phyloP scores from a whole-genome alignment of 2,113 vertebrate species.

The Petromus typicus region DNA sequence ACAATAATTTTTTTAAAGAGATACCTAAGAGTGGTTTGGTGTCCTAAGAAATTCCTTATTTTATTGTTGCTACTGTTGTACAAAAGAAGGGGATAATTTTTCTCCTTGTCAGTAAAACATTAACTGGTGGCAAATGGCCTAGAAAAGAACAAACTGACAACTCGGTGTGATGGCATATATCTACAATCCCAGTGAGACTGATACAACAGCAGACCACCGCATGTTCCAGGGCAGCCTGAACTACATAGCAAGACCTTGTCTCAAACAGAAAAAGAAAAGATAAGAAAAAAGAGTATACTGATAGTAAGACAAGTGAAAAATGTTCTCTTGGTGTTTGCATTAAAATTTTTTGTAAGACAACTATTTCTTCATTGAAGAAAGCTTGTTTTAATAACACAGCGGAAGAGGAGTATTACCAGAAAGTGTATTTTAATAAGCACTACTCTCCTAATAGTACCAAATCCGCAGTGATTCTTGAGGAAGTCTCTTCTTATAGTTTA shows the following conservation, averaged over 20 bases:
- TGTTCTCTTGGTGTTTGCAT: neutral
- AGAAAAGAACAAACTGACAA: slow-evolving; percentile 16
- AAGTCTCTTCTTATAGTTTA: slow-evolving; percentile 67
- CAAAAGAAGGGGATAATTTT: neutral
- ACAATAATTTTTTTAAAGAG: neutral
- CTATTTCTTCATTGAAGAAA: neutral
- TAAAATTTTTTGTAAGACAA: slow-evolving; percentile 35
- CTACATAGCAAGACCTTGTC: neutral
- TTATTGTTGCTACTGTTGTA: neutral
- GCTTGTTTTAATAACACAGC: neutral
- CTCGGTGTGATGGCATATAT: neutral
- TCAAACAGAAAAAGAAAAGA: neutral
- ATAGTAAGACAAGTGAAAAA: slow-evolving; percentile 1
- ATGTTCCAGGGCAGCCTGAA: neutral
- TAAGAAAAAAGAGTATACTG: slow-evolving; percentile 27
- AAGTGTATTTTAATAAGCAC: neutral
- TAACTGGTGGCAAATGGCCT: neutral
- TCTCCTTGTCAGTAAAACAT: slow-evolving; percentile 39
- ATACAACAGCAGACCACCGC: neutral
- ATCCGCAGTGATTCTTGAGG: neutral
- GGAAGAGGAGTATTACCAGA: neutral
- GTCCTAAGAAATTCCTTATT: neutral
- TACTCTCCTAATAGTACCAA: neutral
- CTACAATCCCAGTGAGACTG: neutral
- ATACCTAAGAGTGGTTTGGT: neutral